Evolutionary conservation across 1,140 invertebrate genomes (phyloP).

Genomic region (Arctopsyche grandis): DNA sequence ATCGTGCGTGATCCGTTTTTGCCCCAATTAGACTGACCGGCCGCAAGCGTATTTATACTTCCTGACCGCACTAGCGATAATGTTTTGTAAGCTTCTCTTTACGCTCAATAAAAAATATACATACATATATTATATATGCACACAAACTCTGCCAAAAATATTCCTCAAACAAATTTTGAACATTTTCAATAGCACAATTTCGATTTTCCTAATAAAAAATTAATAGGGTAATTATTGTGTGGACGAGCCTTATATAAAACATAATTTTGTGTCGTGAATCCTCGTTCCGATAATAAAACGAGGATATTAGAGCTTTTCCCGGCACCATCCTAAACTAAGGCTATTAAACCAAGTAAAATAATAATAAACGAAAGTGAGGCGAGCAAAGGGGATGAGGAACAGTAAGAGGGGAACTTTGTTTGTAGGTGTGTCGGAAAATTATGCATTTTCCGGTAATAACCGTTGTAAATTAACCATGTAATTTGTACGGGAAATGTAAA

Average conservation of each 20-base stretch:
- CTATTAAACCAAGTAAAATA: slow-evolving; percentile 23
- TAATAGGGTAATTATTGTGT: background rate
- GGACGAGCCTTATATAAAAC: background rate
- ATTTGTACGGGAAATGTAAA: slow-evolving; percentile 25
- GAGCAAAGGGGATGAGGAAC: too few relatives aligned
- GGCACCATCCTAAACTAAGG: slow-evolving; percentile 4
- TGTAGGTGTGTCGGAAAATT: slow-evolving; percentile 12
- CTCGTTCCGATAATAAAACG: slow-evolving; percentile 4
- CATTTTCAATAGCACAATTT: too few relatives aligned
- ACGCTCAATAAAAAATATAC: slow-evolving; percentile 15
- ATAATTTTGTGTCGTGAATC: background rate
- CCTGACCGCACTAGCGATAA: background rate
- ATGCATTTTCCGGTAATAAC: slow-evolving; percentile 27
- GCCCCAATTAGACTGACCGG: background rate
- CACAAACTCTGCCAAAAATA: too few relatives aligned
- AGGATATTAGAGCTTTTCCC: slow-evolving; percentile 2
- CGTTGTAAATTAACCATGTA: slow-evolving; percentile 27
- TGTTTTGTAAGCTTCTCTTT: background rate
- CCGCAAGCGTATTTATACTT: slow-evolving; percentile 1
- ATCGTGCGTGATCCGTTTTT: background rate
- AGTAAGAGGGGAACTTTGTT: background rate
- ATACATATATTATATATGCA: too few relatives aligned
- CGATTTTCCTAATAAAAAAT: background rate
- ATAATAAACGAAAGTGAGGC: slow-evolving; percentile 25
- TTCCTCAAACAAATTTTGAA: too few relatives aligned